Percentiles rank a stretch among this genome's conserved stretches.
Conservation (phyloP, 2,797 vertebrate genomes). For the Xyrichtys novacula region DNA sequence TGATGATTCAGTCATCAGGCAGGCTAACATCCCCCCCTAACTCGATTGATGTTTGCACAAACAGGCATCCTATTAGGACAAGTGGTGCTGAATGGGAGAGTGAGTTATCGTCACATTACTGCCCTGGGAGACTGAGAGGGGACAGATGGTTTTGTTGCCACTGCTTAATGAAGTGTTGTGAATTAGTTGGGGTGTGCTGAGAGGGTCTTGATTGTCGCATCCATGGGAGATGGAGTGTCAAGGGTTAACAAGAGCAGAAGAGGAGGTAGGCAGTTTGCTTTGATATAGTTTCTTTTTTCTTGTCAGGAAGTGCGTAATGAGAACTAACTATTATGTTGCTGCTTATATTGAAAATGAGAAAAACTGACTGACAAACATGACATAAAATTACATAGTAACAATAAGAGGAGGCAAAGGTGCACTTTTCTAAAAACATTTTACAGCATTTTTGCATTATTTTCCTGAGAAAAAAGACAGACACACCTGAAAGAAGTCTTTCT, state of each 20-base stretch:
- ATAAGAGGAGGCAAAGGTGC: background rate
- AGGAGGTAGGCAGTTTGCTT: conserved; percentile 19
- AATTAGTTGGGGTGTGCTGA: conserved; percentile 64
- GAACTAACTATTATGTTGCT: conserved; percentile 17
- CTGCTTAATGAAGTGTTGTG: conserved; percentile 77
- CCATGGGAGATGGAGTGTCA: conserved; percentile 43
- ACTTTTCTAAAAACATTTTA: background rate
- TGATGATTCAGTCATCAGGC: conserved; percentile 61
- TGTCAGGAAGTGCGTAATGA: conserved; percentile 18
- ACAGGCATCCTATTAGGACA: conserved; percentile 78
- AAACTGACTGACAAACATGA: background rate
- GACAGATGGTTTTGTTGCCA: conserved; percentile 79
- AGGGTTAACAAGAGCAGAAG: conserved; percentile 55
- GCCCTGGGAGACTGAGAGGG: conserved; percentile 74
- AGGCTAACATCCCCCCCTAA: conserved; percentile 62
- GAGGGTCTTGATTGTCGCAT: conserved; percentile 58
- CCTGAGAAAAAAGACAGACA: too few species aligned
- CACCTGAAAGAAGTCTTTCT: too few species aligned
- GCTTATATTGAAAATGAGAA: background rate
- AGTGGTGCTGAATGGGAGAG: conserved; percentile 76
- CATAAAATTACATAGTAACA: background rate
- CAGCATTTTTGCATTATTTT: background rate
- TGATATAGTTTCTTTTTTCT: conserved; percentile 24
- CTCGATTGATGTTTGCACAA: conserved; percentile 75
- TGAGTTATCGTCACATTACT: conserved; percentile 80